Percentiles rank a stretch among this genome's conserved stretches.
These are phyloP conservation scores for Coenonympha glycerion DNA, from an alignment of 2,888 invertebrate species.

Conservation along the genomic window DNA sequence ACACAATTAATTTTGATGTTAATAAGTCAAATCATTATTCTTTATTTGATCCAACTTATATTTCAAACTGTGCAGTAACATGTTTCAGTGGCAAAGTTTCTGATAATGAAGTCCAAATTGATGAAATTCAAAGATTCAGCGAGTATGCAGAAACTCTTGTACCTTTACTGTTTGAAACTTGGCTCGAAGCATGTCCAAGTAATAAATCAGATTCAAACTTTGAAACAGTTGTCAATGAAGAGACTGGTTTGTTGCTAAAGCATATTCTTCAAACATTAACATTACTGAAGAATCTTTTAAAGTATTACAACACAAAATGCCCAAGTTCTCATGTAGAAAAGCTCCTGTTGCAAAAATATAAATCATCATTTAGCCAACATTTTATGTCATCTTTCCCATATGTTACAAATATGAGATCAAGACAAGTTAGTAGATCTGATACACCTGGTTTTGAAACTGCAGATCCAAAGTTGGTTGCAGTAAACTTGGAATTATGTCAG, in stretches of 20 bases:
- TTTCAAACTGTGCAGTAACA: constrained; percentile 53
- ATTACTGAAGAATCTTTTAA: constrained; percentile 71
- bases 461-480: constrained; percentile 53
- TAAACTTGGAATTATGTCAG: constrained; percentile 59
- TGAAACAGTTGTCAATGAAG: constrained; percentile 74
- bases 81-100: constrained; percentile 61
- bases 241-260: constrained; percentile 79
- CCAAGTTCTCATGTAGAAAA: constrained; percentile 57
- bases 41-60: constrained; percentile 50
- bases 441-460: constrained; percentile 44
- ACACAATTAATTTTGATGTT: constrained; percentile 42
- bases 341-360: constrained; percentile 73
- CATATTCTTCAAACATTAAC: constrained; percentile 78
- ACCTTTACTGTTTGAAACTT: constrained; percentile 87
- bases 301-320: constrained; percentile 48
- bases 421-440: constrained; percentile 37
- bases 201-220: constrained; percentile 51
- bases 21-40: constrained; percentile 46
- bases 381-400: constrained; percentile 78
- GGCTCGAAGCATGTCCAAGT: constrained; percentile 85
- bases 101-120: constrained; percentile 45
- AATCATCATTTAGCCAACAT: constrained; percentile 70
- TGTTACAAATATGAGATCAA: constrained; percentile 59
- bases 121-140: constrained; percentile 71
- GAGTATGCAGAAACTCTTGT: constrained; percentile 81